phyloP scores from a whole-genome alignment of 2,888 invertebrate genomes.

The Rotaria magnacalcarata region DNA sequence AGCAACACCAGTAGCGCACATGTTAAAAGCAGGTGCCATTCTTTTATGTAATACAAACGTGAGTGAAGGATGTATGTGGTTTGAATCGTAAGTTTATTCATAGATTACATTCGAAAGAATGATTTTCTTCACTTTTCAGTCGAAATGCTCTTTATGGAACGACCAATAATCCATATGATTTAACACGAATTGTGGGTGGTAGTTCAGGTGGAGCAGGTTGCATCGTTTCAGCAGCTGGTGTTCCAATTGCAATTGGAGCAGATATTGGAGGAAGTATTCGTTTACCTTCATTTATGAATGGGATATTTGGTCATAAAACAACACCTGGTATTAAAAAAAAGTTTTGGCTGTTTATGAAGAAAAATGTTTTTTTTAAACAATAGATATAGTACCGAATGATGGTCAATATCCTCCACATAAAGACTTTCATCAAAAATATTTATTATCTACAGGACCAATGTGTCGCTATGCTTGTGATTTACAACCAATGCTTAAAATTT shows the following conservation, averaged over 20 bases:
- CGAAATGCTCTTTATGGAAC: slow-evolving; percentile 71
- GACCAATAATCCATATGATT: slow-evolving; percentile 77
- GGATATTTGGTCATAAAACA: slow-evolving; percentile 79
- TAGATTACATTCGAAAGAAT: neutral
- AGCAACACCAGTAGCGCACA: slow-evolving; percentile 67
- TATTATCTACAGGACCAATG: slow-evolving; percentile 82
- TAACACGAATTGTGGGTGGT: slow-evolving; percentile 72
- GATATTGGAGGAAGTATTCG: slow-evolving; percentile 93
- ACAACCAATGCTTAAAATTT: slow-evolving; percentile 69
- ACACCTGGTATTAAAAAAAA: slow-evolving; percentile 62
- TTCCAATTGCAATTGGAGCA: slow-evolving; percentile 78
- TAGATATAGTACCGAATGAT: slow-evolving; percentile 62
- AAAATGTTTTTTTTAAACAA: neutral
- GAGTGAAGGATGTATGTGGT: slow-evolving; percentile 80
- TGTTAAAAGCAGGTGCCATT: slow-evolving; percentile 72
- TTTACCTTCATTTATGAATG: slow-evolving; percentile 83
- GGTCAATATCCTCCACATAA: slow-evolving; percentile 70
- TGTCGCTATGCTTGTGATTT: slow-evolving; percentile 79
- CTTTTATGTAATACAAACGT: slow-evolving; percentile 78
- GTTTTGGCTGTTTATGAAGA: no score
- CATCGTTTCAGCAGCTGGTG: slow-evolving; percentile 73
- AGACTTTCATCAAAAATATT: slow-evolving; percentile 66
- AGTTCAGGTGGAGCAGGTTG: slow-evolving; percentile 67
- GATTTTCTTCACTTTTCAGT: neutral
- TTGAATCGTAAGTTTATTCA: slow-evolving; percentile 67